Conservation (phyloP, 2,888 invertebrate species). For the Trissolcus japonicus region DNA sequence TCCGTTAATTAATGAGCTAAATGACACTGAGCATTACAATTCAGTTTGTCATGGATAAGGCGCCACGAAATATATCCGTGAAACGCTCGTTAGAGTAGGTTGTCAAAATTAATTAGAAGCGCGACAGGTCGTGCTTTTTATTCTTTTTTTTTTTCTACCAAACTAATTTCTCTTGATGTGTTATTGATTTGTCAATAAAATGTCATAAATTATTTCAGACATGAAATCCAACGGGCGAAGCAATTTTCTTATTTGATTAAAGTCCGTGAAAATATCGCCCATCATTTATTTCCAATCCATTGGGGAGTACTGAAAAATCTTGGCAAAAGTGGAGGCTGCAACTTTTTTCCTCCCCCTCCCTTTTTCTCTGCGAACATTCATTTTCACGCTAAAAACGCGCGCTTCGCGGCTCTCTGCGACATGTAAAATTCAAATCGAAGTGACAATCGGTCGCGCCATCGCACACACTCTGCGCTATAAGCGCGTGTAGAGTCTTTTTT, state of each 20-base stretch:
- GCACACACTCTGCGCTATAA: slow-evolving; percentile 1
- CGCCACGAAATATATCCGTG: slow-evolving; percentile 5
- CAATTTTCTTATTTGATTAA: slow-evolving; percentile 4
- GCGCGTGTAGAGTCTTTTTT: slow-evolving; percentile 17
- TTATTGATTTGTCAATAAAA: background rate
- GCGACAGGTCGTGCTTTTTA: background rate
- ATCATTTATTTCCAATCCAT: slow-evolving; percentile 8
- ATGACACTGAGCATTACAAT: slow-evolving; percentile 39
- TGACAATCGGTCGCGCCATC: slow-evolving; percentile 37
- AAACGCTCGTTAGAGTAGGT: too few relatives aligned
- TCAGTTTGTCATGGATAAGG: slow-evolving; percentile 26
- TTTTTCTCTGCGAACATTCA: slow-evolving; percentile 16
- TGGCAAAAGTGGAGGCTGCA: background rate
- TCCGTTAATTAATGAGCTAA: slow-evolving; percentile 51
- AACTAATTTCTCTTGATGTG: background rate
- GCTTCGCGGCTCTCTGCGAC: slow-evolving; percentile 13
- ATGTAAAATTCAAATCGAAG: slow-evolving; percentile 33
- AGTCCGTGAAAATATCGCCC: background rate
- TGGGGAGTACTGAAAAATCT: slow-evolving; percentile 3
- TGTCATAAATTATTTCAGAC: background rate
- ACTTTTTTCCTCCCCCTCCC: background rate
- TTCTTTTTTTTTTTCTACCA: background rate
- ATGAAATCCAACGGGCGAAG: background rate
- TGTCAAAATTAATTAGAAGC: slow-evolving; percentile 25
- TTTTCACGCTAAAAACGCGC: slow-evolving; percentile 26